Evolutionary conservation across 2,888 invertebrate species (phyloP).

Genomic region (Andricus curvator): DNA sequence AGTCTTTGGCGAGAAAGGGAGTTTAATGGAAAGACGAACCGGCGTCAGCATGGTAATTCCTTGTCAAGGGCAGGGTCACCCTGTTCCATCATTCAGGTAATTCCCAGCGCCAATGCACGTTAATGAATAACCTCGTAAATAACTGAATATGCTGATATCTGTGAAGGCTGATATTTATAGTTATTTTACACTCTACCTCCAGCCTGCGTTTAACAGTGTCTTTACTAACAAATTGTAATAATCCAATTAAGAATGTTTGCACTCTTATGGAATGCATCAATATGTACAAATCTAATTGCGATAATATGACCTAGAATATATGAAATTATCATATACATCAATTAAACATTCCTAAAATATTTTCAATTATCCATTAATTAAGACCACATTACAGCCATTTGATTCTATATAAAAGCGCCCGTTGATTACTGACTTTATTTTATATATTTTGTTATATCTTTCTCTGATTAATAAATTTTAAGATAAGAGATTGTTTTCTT

Average conservation of each 20-base stretch:
- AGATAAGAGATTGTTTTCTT: too few species aligned
- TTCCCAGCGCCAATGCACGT: conserved; percentile 55
- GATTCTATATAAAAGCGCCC: too few species aligned
- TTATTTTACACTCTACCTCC: background rate
- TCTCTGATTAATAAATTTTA: too few species aligned
- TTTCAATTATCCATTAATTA: too few species aligned
- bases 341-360: too few species aligned
- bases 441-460: too few species aligned
- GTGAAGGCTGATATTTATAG: background rate
- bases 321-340: too few species aligned
- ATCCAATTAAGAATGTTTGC: background rate
- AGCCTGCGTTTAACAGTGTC: background rate
- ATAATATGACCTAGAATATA: too few species aligned
- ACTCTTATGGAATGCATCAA: background rate
- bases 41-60: conserved; percentile 79
- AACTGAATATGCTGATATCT: background rate
- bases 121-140: background rate
- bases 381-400: too few species aligned
- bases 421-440: too few species aligned
- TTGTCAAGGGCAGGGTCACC: conserved; percentile 85
- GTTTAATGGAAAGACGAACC: conserved; percentile 77
- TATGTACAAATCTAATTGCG: background rate
- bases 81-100: conserved; percentile 87
- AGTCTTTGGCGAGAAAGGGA: conserved; percentile 79
- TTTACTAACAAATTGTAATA: background rate